Conservation (phyloP, 2,113 vertebrate genomes). For the Oncorhynchus keta region DNA sequence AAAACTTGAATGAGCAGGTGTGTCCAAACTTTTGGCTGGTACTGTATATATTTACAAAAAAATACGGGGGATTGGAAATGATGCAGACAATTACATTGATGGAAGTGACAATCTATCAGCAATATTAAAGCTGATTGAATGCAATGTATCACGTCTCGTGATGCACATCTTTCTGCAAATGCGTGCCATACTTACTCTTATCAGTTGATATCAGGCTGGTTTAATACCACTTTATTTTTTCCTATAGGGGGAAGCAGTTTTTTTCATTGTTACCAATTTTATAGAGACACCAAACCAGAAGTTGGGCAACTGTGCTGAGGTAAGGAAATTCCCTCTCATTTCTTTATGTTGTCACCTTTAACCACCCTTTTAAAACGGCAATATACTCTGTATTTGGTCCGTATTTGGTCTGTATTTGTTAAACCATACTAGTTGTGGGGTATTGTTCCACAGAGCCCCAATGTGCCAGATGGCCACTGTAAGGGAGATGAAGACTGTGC, state of each 20-base stretch:
- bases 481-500: slow-evolving; percentile 73
- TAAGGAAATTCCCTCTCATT: slow-evolving; percentile 57
- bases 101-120: no score
- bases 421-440: background rate
- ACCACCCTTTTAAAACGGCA: background rate
- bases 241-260: slow-evolving; percentile 81
- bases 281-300: slow-evolving; percentile 87
- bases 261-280: slow-evolving; percentile 88
- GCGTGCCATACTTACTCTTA: no score
- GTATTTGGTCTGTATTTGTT: background rate
- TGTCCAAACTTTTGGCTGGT: no score
- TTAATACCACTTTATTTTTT: no score
- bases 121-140: no score
- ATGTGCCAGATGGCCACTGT: slow-evolving; percentile 74
- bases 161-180: no score
- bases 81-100: no score
- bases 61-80: no score
- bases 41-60: no score
- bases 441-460: slow-evolving; percentile 71
- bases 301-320: slow-evolving; percentile 85
- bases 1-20: no score
- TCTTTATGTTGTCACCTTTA: background rate
- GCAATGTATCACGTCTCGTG: no score
- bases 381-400: background rate
- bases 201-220: no score